Base-by-base conservation (phyloP, 2,113 vertebrate species). In the Phalacrocorax pelagicus region DNA sequence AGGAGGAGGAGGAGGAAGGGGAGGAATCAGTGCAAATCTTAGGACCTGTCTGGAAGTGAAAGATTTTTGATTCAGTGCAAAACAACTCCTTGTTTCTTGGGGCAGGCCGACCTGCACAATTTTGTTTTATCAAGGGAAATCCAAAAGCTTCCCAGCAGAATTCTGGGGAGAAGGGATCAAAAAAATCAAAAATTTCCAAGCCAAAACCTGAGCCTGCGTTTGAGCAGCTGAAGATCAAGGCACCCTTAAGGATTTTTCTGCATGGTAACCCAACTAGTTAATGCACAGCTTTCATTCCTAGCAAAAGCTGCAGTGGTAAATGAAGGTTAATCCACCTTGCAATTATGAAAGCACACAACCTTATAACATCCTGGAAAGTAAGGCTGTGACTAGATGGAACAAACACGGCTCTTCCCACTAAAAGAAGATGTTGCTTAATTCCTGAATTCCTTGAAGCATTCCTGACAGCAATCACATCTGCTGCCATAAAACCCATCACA, bases 401-500 rank as follows among this genome's bases (percentile, higher is more conserved):
- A 91, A 83, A 90, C 52, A 22, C 24, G 71, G 93, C 85, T 96
- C 40, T 90, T 65, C 80, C 88, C 95, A 86, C 86, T 92, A 97
- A 94, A 96, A 70, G 59, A 92, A 93, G 73, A 97, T 92, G 86
- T 86, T 93, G 88, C 95, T 97, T 90, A 88, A 84, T 96, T 97
- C 95, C 94, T 81, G 81, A 96, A 96, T 95, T 97, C 95, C 97
- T 98, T 81, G 19, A 98, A 98, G 98, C 97, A 97, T 98, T 98
- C 91, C 98, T 98, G 96, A 96, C 96, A 97, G 96, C 97, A 97
- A 96, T 98, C 98, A 98, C 98, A 99, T 98, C 98, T 99, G 98
- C 98, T 98, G 96, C 98, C 97, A 96, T 97, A 98, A 99, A 99
- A 98, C 98, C 96, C 90, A 97, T 81, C 89, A 79, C 21, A 29